phyloP scores from a whole-genome alignment of 2,888 invertebrate genomes.

The Mesoligia furuncula region DNA sequence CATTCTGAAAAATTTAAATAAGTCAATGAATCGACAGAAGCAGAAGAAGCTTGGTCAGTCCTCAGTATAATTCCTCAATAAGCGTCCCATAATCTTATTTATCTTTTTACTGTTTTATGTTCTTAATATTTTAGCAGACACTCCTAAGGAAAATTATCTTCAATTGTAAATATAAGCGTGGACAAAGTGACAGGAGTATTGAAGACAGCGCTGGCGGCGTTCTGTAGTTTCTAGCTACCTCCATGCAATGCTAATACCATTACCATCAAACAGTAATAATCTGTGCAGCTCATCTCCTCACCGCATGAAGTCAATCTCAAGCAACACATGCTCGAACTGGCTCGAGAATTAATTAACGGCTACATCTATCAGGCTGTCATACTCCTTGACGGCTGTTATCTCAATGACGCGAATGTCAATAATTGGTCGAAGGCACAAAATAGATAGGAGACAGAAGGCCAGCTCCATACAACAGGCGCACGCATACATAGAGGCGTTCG shows the following conservation, averaged over 20 bases:
- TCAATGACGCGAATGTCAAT: constrained; percentile 62
- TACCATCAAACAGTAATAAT: constrained; percentile 25
- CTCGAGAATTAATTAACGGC: constrained; percentile 66
- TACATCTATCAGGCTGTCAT: constrained; percentile 65
- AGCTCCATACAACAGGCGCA: not conserved
- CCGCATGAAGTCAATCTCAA: constrained; percentile 44
- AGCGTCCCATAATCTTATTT: not conserved
- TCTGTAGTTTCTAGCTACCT: not conserved
- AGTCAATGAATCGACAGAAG: not conserved
- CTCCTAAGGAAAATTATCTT: not conserved
- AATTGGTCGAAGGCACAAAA: constrained; percentile 49
- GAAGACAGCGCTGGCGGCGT: not conserved
- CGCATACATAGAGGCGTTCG: not conserved
- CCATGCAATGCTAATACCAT: not conserved
- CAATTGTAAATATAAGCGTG: not conserved
- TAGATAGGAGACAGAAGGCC: constrained; percentile 5
- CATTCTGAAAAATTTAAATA: not conserved
- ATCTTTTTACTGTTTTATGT: not conserved
- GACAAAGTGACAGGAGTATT: not conserved
- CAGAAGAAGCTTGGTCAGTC: not conserved
- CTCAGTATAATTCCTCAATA: not conserved
- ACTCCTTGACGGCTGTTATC: constrained; percentile 57
- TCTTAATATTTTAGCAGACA: not conserved
- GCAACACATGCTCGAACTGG: constrained; percentile 37
- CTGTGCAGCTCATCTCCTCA: constrained; percentile 28